Percentiles rank a stretch among this genome's conserved stretches.
phyloP scores from a whole-genome alignment of 2,797 vertebrate species.

The Amblyraja radiata region DNA sequence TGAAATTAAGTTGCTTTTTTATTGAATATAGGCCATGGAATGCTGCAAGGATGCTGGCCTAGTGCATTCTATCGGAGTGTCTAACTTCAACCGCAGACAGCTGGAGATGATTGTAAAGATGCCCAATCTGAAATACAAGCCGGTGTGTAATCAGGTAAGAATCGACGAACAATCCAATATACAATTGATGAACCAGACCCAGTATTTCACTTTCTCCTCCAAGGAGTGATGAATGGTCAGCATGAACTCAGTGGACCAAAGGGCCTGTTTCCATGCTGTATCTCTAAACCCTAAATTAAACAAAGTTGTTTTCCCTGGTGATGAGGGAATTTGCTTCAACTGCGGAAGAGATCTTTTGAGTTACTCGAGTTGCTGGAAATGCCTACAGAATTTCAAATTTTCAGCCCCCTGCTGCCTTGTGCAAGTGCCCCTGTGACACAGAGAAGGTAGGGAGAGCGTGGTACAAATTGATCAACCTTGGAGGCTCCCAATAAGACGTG shows the following conservation, averaged over 20 bases:
- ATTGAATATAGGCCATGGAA: neutral
- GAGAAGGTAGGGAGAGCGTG: too few relatives aligned
- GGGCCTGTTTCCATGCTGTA: too few relatives aligned
- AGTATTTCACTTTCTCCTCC: too few relatives aligned
- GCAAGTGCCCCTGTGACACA: neutral
- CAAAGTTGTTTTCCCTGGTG: neutral
- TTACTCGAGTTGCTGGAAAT: neutral
- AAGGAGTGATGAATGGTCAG: too few relatives aligned
- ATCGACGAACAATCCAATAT: too few relatives aligned
- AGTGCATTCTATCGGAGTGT: conserved; percentile 22
- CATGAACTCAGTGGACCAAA: too few relatives aligned
- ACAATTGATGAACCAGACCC: too few relatives aligned
- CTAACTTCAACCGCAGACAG: neutral
- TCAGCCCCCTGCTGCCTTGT: neutral
- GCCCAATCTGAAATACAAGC: conserved; percentile 18
- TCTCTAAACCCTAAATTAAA: too few relatives aligned
- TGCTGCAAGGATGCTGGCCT: neutral
- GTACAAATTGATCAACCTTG: neutral
- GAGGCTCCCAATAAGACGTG: neutral
- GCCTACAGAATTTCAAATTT: neutral
- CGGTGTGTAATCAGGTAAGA: conserved; percentile 17
- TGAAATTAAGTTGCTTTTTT: neutral
- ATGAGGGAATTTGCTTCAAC: neutral
- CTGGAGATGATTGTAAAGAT: neutral
- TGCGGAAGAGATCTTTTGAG: neutral